Conservation (phyloP, 2,797 vertebrate species). For the Acropternis orthonyx region DNA sequence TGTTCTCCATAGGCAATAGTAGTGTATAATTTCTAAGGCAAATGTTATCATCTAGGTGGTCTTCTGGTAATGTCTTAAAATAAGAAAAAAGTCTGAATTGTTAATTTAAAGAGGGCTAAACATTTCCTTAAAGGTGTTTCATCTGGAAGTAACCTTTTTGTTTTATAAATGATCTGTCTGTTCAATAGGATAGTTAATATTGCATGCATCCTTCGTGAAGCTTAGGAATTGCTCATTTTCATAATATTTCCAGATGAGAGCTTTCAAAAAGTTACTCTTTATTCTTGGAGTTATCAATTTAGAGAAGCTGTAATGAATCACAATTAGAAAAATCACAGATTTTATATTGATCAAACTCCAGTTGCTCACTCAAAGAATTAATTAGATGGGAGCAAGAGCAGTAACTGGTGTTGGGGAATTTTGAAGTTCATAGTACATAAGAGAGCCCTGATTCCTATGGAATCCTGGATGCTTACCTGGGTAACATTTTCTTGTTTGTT, state of each 20-base stretch:
- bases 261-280: slow-evolving; percentile 45
- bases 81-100: slow-evolving; percentile 15
- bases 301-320: slow-evolving; percentile 19
- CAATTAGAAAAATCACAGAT: slow-evolving; percentile 28
- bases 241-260: slow-evolving; percentile 51
- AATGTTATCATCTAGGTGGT: slow-evolving; percentile 28
- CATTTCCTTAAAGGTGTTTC: slow-evolving; percentile 46
- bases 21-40: slow-evolving; percentile 48
- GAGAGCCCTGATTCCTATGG: neutral
- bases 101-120: slow-evolving; percentile 53
- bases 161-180: slow-evolving; percentile 55
- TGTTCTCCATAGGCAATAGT: slow-evolving; percentile 40
- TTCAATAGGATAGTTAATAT: slow-evolving; percentile 12
- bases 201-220: slow-evolving; percentile 29
- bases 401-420: neutral
- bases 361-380: neutral
- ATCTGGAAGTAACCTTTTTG: slow-evolving; percentile 57
- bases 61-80: slow-evolving; percentile 9
- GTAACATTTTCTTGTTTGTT: neutral
- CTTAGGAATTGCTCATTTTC: slow-evolving; percentile 47
- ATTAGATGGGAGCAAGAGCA: neutral
- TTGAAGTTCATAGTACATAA: neutral
- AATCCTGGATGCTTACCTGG: neutral
- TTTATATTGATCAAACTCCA: slow-evolving; percentile 26
- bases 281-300: neutral